A percentile compares a stretch with the other conserved stretches of the same genome.
Evolutionary conservation across 2,113 vertebrate species (phyloP).

Genomic region (Vanacampus margaritifer): DNA sequence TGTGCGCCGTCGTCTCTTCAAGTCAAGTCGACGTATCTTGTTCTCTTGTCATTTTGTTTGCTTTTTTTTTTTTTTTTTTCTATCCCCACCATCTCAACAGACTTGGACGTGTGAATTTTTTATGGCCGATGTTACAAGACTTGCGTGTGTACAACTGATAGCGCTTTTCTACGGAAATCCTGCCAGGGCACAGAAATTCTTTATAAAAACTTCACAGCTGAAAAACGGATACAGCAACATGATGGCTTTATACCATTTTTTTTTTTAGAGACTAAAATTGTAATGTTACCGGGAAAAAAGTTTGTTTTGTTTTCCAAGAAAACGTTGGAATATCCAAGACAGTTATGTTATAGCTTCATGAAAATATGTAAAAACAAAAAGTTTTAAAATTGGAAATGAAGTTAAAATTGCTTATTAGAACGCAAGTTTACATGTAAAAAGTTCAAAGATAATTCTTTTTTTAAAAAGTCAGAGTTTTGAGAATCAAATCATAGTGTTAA

Average conservation of each 20-base stretch:
- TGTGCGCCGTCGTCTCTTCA: neutral
- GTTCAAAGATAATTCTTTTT: no score
- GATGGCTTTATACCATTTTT: no score
- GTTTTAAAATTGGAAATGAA: neutral
- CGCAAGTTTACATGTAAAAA: neutral
- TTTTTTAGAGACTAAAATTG: no score
- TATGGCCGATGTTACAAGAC: neutral
- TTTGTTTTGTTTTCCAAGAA: no score
- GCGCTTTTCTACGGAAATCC: neutral
- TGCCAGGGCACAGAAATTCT: no score
- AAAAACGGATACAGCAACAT: no score
- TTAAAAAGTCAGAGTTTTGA: no score
- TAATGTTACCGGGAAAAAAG: no score
- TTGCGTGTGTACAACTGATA: neutral
- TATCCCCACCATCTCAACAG: neutral
- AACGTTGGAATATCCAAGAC: no score
- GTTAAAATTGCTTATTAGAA: neutral
- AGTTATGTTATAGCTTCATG: no score
- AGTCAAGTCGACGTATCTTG: neutral
- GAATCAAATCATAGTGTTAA: no score
- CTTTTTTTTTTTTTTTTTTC: neutral
- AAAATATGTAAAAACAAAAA: neutral
- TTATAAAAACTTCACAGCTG: no score
- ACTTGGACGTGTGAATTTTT: neutral
- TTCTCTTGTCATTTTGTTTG: neutral